Evolutionary conservation across 2,888 invertebrate genomes (phyloP), one percentile per base, ranked within the genome.

Genomic region (Pyrgus malvae): DNA sequence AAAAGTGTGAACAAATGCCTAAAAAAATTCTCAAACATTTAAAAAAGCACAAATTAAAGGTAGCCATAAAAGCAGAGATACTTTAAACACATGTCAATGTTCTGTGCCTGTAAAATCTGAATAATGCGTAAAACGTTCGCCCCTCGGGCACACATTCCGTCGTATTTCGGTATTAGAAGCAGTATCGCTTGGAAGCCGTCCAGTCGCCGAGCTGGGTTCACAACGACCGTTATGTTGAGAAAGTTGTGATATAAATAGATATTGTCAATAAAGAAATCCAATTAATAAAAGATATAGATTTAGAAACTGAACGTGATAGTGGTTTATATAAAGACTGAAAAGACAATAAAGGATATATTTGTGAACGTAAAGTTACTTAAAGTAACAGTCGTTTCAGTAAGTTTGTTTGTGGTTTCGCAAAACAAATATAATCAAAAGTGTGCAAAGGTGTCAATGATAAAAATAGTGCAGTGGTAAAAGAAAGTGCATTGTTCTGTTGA

Each of bases 171-270:
- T 88, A 83, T 82, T 80, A 71, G 78, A 80, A 77, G 82, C 81
- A 74, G 84, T 88, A 90, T 86, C 87, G 82, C 83, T 89, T 88
- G 88, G 87, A 87, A 66, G 69, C 70, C 75, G 76, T 86, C 89
- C 89, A 90, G 89, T 88, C 72, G 72, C 33, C 46, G 54, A 9
- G 41, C 46, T 12, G 46, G 48, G 45, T 45, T 45, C 53, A 45
- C 38, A 31, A 42, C 54, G 48, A 53, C 46, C 33, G 38, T 50
- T 41, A 48, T 55, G 48, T 55, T 53, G 38, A 38, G 53, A 45
- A 48, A 46, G 48, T 55, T 31, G 38, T 27, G 38, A 45, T 40
- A 53, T 27, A 53, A 45, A 53, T 53, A 53, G 45, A 37, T 37
- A 37, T 9, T 37, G n/a, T 12, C 21, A 11, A 23, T 40, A 40